Evolutionary conservation across 2,888 invertebrate species (phyloP).

Genomic region (Leptopilina drosophilae): DNA sequence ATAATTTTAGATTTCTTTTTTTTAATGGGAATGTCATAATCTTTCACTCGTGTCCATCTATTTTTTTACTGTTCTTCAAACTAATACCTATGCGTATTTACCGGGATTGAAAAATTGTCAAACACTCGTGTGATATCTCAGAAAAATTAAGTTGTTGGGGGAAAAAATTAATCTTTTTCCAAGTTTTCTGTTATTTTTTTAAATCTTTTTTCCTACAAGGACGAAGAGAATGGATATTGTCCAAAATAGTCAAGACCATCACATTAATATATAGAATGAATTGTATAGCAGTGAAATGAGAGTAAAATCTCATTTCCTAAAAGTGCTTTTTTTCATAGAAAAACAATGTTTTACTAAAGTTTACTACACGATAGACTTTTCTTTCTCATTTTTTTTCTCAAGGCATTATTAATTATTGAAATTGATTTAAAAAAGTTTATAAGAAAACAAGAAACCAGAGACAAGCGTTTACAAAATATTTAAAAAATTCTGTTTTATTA

Average conservation of each 20-base stretch:
- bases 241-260: conserved; percentile 14
- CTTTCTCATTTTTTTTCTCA: conserved; percentile 23
- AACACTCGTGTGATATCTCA: conserved; percentile 44
- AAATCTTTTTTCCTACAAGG: not conserved
- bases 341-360: conserved; percentile 22
- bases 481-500: conserved; percentile 30
- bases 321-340: conserved; percentile 14
- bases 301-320: conserved; percentile 27
- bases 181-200: not conserved
- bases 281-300: conserved; percentile 30
- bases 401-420: conserved; percentile 31
- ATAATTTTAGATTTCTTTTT: conserved; percentile 47
- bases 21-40: conserved; percentile 58
- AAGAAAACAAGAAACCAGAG: conserved; percentile 42
- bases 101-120: conserved; percentile 51
- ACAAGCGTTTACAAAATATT: conserved; percentile 41
- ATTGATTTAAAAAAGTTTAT: not conserved
- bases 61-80: conserved; percentile 47
- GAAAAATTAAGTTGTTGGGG: conserved; percentile 18
- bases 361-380: conserved; percentile 33
- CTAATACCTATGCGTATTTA: conserved; percentile 52
- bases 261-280: conserved; percentile 18
- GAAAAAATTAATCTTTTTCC: not conserved
- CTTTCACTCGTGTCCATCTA: conserved; percentile 43
- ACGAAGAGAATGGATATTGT: conserved; percentile 16